Base-by-base conservation (phyloP, 92 coral and sea anemone species). In the Porites divaricata region DNA sequence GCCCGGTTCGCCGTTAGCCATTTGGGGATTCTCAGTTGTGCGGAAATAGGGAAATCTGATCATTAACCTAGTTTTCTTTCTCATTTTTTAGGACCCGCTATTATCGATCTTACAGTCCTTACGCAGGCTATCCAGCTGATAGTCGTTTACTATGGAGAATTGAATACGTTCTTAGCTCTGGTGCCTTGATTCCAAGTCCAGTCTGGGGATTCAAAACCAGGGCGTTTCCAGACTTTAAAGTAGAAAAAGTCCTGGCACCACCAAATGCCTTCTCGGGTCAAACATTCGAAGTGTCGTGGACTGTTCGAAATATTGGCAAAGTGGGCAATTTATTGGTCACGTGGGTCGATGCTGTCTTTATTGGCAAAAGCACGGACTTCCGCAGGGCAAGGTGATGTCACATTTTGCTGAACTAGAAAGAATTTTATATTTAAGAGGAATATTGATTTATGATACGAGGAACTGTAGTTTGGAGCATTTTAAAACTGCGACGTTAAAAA, bases 191-290 rank as follows among this genome's bases (percentile, higher is more conserved):
- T 21, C 97, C 97, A 2, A 89, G 97, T 76, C 97, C 97, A 13
- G 74, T 92, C 48, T 93, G 97, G 97, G 95, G 97, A 20, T 93
- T 93, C 86, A 67, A 78, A 45, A 93, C 97, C 28, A 75, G 81
- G 59, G 92, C 92, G 9, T 93, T 79, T 64, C 94, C 89, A 1
- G 93, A 93, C 75, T 91, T 91, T 66, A 87, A 86, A 53, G 90
- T 91, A 12, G 89, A 88, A 58, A 68, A 67, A n/a, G 83, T 93
- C 72, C 35, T 83, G 58, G 80, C 83, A 51, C 97, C 97, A 8
- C 85, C 85, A 15, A 75, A 86, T 15, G 95, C 93, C 58, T 93
- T 93, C 61, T 93, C 97, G 23, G 95, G 95, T 35, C 90, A 81
- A 73, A 85, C 88, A 23, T 77, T 93, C 41, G 86, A 87, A 59